These are phyloP conservation scores for Mastomys coucha DNA, from an alignment of 2,113 vertebrate genomes.

Conservation along the genomic window DNA sequence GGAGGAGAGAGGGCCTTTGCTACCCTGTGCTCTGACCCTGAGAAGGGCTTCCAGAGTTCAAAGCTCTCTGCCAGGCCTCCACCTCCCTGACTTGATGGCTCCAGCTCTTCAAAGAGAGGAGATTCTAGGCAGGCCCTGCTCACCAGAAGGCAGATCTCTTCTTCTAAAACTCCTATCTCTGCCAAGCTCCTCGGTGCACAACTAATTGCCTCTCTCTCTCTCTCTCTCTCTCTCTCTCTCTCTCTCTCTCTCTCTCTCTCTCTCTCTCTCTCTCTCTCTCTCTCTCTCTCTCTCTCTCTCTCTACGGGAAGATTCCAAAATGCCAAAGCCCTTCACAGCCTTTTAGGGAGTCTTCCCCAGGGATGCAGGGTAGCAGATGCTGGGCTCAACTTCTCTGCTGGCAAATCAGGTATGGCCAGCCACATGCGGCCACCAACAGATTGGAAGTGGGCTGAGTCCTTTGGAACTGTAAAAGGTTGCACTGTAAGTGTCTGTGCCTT, in stretches of 20 bases:
- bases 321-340: neutral
- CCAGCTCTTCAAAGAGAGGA: neutral
- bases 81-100: neutral
- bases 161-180: neutral
- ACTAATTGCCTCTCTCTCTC: no score
- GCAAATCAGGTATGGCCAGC: neutral
- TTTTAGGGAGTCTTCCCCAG: neutral
- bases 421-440: fast-evolving
- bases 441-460: neutral
- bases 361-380: neutral
- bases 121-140: fast-evolving
- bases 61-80: neutral
- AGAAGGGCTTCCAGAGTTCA: neutral
- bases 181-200: neutral
- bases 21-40: neutral
- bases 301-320: neutral
- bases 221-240: no score
- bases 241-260: no score
- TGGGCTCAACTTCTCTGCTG: neutral
- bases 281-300: no score
- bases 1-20: neutral
- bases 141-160: neutral
- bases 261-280: no score
- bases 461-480: neutral
- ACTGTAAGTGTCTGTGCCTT: neutral